These are phyloP conservation scores for Eupsilia transversa DNA, from an alignment of 2,888 invertebrate genomes.

Conservation along the genomic window DNA sequence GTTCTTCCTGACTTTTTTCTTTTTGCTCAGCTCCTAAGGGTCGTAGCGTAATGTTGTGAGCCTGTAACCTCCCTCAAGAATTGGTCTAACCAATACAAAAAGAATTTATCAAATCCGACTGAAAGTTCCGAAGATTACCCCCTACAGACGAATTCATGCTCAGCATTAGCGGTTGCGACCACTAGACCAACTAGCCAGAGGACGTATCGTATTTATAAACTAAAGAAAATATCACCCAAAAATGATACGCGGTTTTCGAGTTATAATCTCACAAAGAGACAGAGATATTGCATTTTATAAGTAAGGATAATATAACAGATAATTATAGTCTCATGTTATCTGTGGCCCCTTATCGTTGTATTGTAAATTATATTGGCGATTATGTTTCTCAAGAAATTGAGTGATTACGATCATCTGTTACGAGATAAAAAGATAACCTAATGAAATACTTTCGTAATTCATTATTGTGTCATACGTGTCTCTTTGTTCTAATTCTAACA, in stretches of 20 bases:
- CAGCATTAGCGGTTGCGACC: no score
- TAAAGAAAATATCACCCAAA: background rate
- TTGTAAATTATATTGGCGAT: conserved; percentile 30
- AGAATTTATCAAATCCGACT: no score
- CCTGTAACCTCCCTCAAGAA: no score
- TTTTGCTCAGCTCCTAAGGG: no score
- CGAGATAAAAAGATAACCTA: conserved; percentile 20
- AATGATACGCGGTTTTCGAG: background rate
- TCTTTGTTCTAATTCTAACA: background rate
- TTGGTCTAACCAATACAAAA: no score
- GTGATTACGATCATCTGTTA: conserved; percentile 31
- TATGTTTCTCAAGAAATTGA: conserved; percentile 27
- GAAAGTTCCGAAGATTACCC: no score
- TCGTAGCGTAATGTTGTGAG: no score
- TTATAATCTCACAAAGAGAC: background rate
- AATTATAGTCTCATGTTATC: conserved; percentile 16
- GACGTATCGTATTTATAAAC: background rate
- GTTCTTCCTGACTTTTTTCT: no score
- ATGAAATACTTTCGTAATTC: background rate
- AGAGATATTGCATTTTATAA: background rate
- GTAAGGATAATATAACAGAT: background rate
- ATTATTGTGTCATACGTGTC: background rate
- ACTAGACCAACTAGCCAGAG: no score
- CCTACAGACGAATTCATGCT: no score
- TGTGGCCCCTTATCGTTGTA: background rate